A percentile compares a stretch with the other conserved stretches of the same genome.
These are phyloP conservation scores for Micronisus gabar DNA, from an alignment of 2,113 vertebrate species.

Conservation along the genomic window DNA sequence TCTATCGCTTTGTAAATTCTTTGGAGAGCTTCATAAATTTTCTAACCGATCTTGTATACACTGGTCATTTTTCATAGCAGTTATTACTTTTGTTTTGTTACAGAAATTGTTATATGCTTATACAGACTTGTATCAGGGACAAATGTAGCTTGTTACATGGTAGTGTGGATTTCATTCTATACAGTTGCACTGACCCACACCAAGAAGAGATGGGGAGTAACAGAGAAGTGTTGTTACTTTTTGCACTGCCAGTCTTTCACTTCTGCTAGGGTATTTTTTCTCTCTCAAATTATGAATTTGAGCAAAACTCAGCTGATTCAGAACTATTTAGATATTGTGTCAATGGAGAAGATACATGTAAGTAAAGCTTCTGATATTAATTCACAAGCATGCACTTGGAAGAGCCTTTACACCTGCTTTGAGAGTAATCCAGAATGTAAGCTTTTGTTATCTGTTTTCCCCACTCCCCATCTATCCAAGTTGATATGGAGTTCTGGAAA, in stretches of 20 bases:
- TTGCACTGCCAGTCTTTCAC: background rate
- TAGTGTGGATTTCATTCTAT: background rate
- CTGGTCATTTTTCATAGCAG: background rate
- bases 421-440: background rate
- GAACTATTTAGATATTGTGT: background rate
- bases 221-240: background rate
- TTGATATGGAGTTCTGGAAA: background rate
- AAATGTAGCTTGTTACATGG: background rate
- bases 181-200: background rate
- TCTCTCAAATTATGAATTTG: background rate
- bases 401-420: background rate
- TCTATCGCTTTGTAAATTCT: background rate
- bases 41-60: background rate
- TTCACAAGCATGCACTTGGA: background rate
- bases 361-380: background rate
- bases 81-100: background rate
- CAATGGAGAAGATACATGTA: background rate
- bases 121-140: background rate
- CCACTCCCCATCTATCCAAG: background rate
- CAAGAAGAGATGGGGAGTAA: too few species aligned
- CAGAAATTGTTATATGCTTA: background rate
- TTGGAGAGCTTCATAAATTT: background rate
- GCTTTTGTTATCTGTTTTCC: background rate
- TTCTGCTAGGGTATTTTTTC: background rate
- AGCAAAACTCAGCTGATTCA: background rate